Conservation (phyloP, 2,797 vertebrate genomes). For the Glossophaga mutica region DNA sequence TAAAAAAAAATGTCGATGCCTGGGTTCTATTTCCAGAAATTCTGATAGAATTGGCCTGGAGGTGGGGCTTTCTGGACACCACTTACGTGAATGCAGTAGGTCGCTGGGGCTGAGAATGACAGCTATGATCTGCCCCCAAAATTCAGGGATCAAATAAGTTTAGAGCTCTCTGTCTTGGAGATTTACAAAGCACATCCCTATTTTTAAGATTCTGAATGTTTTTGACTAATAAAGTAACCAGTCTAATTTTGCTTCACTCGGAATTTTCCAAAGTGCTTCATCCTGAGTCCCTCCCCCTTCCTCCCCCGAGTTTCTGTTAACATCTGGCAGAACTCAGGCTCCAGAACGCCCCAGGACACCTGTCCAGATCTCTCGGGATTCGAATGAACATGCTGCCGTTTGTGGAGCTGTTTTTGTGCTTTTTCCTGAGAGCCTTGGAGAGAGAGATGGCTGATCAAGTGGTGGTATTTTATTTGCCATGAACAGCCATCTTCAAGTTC, state of each 20-base stretch:
- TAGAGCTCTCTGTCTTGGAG: neutral
- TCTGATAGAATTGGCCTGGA: neutral
- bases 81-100: neutral
- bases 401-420: neutral
- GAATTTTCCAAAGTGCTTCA: neutral
- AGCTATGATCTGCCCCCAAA: neutral
- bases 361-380: slow-evolving; percentile 3
- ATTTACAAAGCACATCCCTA: neutral
- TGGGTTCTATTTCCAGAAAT: neutral
- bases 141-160: neutral
- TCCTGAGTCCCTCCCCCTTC: too few relatives aligned
- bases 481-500: neutral
- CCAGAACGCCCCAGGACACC: neutral
- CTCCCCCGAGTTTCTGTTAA: neutral
- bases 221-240: neutral
- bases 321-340: neutral
- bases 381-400: neutral
- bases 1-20: neutral
- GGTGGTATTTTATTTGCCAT: neutral
- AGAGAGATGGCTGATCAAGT: neutral
- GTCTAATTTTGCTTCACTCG: neutral
- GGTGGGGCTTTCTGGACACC: neutral
- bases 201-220: neutral
- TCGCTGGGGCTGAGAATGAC: neutral
- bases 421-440: neutral